These are phyloP conservation scores for Hipparchia sbordonii DNA, from an alignment of 2,888 invertebrate genomes.

Conservation along the genomic window DNA sequence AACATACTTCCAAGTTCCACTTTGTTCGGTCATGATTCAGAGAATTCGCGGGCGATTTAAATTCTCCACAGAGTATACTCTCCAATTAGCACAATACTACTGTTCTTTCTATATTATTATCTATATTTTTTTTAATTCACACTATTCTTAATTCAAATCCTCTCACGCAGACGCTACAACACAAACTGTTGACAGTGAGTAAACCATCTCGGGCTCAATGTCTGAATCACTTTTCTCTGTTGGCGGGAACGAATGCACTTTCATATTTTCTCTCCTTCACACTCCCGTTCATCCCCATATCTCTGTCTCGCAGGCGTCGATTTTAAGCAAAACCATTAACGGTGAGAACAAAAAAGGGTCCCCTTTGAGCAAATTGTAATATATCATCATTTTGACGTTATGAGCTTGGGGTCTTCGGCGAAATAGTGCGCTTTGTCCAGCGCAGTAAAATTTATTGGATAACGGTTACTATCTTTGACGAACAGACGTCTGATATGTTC, in stretches of 20 bases:
- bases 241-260: conserved; percentile 74
- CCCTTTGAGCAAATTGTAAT: conserved; percentile 81
- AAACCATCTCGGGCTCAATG: conserved; percentile 65
- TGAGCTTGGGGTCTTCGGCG: conserved; percentile 68
- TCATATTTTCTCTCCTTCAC: conserved; percentile 52
- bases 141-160: conserved; percentile 35
- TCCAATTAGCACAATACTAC: background rate
- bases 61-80: background rate
- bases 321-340: conserved; percentile 79
- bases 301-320: conserved; percentile 56
- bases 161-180: conserved; percentile 60
- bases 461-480: conserved; percentile 60
- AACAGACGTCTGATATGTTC: conserved; percentile 33
- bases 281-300: conserved; percentile 37
- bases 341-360: conserved; percentile 81
- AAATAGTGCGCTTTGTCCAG: conserved; percentile 67
- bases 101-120: background rate
- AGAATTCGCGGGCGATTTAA: conserved; percentile 4
- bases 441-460: conserved; percentile 72
- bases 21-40: conserved; percentile 21
- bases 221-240: conserved; percentile 71
- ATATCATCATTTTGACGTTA: conserved; percentile 81
- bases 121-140: conserved; percentile 8
- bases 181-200: conserved; percentile 74
- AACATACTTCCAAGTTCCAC: conserved; percentile 32